These are phyloP conservation scores for Labroides dimidiatus DNA, from an alignment of 2,797 vertebrate species.

Conservation along the genomic window DNA sequence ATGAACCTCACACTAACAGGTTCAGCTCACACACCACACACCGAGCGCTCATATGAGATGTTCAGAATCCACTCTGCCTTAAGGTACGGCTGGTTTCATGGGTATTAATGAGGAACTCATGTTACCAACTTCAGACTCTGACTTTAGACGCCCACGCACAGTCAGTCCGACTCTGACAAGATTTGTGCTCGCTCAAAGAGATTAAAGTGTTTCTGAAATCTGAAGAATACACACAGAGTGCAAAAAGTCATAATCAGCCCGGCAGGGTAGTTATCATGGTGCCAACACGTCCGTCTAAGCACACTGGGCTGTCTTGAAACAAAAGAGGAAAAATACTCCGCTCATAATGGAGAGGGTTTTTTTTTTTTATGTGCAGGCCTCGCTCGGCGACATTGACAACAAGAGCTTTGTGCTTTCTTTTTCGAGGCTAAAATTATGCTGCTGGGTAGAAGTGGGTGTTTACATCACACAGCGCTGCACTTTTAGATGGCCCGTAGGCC, in stretches of 20 bases:
- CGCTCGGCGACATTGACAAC: constrained; percentile 40
- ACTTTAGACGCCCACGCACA: constrained; percentile 26
- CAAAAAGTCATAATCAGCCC: constrained; percentile 23
- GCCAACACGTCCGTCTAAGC: constrained; percentile 39
- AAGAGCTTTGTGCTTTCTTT: constrained; percentile 38
- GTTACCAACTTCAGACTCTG: neutral
- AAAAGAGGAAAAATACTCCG: neutral
- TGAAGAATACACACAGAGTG: constrained; percentile 17
- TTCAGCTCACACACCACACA: neutral
- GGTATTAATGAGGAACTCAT: constrained; percentile 17
- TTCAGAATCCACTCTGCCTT: constrained; percentile 1
- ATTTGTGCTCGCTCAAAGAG: constrained; percentile 4
- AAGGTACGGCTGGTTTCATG: constrained; percentile 8
- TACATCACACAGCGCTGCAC: constrained; percentile 57
- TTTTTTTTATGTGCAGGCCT: constrained; percentile 25
- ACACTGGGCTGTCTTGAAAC: constrained; percentile 33
- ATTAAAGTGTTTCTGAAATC: constrained; percentile 23
- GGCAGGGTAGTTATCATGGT: constrained; percentile 22
- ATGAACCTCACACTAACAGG: neutral
- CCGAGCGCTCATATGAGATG: neutral
- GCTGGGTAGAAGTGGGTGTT: constrained; percentile 59
- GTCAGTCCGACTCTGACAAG: neutral
- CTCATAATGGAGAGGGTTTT: neutral
- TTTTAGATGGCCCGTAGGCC: constrained; percentile 50
- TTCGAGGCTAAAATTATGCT: constrained; percentile 55